These are phyloP conservation scores for Orthosia gothica DNA, from an alignment of 2,888 invertebrate species.

Conservation along the genomic window DNA sequence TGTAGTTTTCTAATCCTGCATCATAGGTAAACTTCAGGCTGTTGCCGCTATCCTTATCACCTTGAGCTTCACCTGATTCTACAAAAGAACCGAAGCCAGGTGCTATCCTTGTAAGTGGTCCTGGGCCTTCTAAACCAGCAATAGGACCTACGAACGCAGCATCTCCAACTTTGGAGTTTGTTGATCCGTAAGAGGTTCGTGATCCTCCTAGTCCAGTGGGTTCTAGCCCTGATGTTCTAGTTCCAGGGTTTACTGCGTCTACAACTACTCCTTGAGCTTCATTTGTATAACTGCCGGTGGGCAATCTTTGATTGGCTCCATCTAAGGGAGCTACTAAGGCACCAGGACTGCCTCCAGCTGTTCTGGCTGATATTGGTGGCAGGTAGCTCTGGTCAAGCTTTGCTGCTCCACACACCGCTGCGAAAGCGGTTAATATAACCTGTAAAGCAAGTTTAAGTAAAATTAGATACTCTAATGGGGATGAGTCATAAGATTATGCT, in stretches of 20 bases:
- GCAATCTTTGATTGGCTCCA: conserved; percentile 62
- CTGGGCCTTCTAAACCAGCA: conserved; percentile 66
- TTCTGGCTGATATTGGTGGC: conserved; percentile 81
- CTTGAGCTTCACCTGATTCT: conserved; percentile 16
- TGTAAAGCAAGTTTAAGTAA: conserved; percentile 62
- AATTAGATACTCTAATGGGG: background rate
- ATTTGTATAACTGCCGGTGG: conserved; percentile 83
- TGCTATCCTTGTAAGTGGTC: conserved; percentile 48
- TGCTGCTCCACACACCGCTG: conserved; percentile 84
- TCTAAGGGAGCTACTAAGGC: conserved; percentile 77
- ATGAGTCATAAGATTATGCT: background rate
- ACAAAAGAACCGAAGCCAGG: conserved; percentile 52
- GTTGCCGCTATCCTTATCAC: conserved; percentile 72
- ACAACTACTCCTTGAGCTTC: conserved; percentile 87
- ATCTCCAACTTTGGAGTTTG: conserved; percentile 86
- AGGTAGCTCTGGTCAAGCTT: conserved; percentile 84
- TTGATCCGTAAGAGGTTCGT: conserved; percentile 84
- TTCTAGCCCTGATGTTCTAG: conserved; percentile 77
- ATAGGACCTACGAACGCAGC: conserved; percentile 81
- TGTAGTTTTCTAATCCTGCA: conserved; percentile 78
- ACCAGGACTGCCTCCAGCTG: conserved; percentile 82
- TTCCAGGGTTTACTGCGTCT: conserved; percentile 84
- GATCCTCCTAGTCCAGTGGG: conserved; percentile 82
- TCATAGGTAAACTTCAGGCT: conserved; percentile 81
- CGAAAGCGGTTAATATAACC: conserved; percentile 83